These are phyloP conservation scores for Chloromyia formosa DNA, from an alignment of 2,888 invertebrate species.

Conservation along the genomic window DNA sequence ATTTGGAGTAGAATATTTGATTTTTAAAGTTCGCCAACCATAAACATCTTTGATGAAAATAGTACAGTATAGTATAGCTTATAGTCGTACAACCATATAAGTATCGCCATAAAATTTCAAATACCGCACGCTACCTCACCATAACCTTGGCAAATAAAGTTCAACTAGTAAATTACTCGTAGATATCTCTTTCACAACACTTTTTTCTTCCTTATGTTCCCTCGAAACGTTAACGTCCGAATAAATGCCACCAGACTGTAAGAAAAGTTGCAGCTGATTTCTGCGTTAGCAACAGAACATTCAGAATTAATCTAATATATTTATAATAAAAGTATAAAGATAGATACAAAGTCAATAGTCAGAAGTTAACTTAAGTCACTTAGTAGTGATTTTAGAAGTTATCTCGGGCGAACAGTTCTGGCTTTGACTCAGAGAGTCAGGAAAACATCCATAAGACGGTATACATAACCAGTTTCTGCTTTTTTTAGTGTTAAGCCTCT, in stretches of 20 bases:
- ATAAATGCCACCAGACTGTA: constrained; percentile 1
- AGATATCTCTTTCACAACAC: neutral
- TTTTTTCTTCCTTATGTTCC: too few species aligned
- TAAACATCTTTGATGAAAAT: too few species aligned
- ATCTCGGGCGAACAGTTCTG: neutral
- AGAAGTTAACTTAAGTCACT: too few species aligned
- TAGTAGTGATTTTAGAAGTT: neutral
- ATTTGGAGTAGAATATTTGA: too few species aligned
- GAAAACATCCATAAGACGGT: constrained; percentile 15
- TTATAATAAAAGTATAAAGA: neutral
- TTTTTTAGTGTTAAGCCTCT: neutral
- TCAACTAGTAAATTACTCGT: neutral
- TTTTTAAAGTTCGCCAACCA: too few species aligned
- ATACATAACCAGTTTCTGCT: constrained; percentile 12
- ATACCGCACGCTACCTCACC: neutral
- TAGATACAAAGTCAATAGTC: neutral
- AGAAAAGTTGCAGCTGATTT: constrained; percentile 18
- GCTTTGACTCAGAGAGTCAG: neutral
- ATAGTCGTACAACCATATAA: too few species aligned
- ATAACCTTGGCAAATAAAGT: constrained; percentile 20
- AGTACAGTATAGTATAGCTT: too few species aligned
- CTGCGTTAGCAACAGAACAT: neutral
- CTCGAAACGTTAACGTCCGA: too few species aligned
- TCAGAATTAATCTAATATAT: neutral
- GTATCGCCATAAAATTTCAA: neutral